Percentiles rank a stretch among this genome's conserved stretches.
phyloP scores from a whole-genome alignment of 2,113 vertebrate genomes.

The Clupea harengus region DNA sequence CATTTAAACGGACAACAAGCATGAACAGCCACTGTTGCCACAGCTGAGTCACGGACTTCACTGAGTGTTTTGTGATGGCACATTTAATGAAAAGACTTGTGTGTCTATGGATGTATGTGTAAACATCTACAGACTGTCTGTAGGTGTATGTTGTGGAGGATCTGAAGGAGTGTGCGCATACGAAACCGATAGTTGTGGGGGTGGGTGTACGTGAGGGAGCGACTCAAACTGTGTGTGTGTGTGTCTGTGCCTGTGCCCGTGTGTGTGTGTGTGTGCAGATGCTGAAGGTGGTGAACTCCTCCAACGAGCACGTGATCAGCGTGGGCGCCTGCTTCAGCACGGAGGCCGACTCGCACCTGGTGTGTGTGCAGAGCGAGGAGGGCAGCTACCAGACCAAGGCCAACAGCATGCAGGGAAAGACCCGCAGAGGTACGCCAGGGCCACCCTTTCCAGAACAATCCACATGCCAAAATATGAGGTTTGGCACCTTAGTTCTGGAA shows the following conservation, averaged over 20 bases:
- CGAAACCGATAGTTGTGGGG: background rate
- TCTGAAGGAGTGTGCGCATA: background rate
- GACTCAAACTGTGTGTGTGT: background rate
- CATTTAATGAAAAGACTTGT: too few relatives aligned
- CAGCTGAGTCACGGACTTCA: background rate
- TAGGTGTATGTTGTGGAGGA: too few relatives aligned
- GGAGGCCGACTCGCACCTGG: conserved; percentile 89
- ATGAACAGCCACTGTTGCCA: too few relatives aligned
- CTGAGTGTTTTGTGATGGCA: background rate
- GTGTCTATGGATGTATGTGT: background rate
- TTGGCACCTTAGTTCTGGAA: background rate
- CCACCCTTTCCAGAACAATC: background rate
- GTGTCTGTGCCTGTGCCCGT: background rate
- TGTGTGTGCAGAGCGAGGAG: conserved; percentile 86
- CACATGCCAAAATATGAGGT: background rate
- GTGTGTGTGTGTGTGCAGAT: conserved; percentile 69
- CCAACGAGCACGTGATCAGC: conserved; percentile 92
- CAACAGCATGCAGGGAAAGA: conserved; percentile 79
- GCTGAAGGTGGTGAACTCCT: conserved; percentile 83
- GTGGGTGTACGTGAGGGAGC: background rate
- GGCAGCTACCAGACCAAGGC: conserved; percentile 88
- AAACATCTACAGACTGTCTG: background rate
- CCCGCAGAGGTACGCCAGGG: conserved; percentile 80
- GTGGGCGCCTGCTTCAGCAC: conserved; percentile 85
- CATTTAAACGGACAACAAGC: too few relatives aligned